Conservation (phyloP, 1,140 invertebrate genomes). For the Drosophila leontia region DNA sequence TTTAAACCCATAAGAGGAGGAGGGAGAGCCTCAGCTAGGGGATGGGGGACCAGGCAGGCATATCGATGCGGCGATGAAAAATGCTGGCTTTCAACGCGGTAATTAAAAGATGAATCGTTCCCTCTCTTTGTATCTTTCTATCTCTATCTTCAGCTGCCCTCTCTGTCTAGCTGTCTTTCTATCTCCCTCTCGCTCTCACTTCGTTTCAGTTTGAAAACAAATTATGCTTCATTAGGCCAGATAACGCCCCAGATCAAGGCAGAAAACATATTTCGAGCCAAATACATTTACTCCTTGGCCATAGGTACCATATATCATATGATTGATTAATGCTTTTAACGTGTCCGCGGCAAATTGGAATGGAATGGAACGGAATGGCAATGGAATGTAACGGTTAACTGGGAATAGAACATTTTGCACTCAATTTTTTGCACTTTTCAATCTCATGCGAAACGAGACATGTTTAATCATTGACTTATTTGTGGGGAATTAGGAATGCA, state of each 20-base stretch:
- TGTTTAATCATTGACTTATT: constrained; percentile 2
- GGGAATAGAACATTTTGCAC: constrained; percentile 19
- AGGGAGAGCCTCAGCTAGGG: neutral
- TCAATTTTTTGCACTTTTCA: constrained; percentile 6
- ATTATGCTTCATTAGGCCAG: constrained; percentile 83
- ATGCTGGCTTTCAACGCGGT: constrained; percentile 82
- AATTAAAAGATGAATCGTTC: constrained; percentile 85
- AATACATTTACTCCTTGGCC: constrained; percentile 15
- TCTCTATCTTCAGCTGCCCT: neutral
- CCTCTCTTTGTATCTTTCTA: neutral
- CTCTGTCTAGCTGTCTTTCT: neutral
- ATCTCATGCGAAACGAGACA: neutral
- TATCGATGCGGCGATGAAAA: constrained; percentile 72
- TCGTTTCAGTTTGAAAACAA: constrained; percentile 53
- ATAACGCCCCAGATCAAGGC: constrained; percentile 79
- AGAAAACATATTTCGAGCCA: constrained; percentile 36
- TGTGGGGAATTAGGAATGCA: neutral
- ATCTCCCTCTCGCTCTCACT: neutral
- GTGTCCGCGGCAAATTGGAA: constrained; percentile 39
- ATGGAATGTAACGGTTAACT: constrained; percentile 39
- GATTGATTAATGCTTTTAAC: constrained; percentile 79
- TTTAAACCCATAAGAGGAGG: neutral
- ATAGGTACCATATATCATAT: constrained; percentile 41
- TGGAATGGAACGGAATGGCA: constrained; percentile 42
- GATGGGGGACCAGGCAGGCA: neutral